Evolutionary conservation across 1,140 invertebrate species (phyloP).

Genomic region (Wiebesia pumilae): DNA sequence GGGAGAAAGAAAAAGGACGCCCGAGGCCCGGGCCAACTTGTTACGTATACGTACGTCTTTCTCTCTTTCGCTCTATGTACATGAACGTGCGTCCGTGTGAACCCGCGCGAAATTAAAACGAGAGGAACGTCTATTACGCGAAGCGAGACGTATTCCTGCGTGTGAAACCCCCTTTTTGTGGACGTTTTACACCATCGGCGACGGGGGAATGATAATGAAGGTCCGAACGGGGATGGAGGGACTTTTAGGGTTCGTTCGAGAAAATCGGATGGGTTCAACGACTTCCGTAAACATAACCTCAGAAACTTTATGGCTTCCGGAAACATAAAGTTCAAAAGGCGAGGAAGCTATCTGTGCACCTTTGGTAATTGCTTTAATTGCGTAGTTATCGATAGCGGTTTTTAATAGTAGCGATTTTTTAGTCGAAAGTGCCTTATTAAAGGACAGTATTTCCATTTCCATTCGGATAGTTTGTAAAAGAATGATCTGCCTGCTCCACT

Average conservation of each 20-base stretch:
- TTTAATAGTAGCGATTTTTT: background rate
- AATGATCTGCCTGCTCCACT: too few relatives aligned
- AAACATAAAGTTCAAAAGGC: background rate
- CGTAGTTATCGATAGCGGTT: background rate
- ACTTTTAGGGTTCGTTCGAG: background rate
- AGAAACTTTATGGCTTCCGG: conserved; percentile 7
- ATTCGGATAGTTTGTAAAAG: too few relatives aligned
- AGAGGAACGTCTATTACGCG: background rate
- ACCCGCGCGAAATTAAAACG: conserved; percentile 69
- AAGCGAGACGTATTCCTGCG: background rate
- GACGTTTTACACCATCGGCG: background rate
- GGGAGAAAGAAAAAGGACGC: background rate
- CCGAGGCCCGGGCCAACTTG: background rate
- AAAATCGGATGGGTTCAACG: conserved; percentile 1
- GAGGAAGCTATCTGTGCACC: background rate
- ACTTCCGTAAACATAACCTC: background rate
- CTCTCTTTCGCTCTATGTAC: background rate
- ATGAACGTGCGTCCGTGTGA: conserved; percentile 53
- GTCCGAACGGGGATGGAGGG: background rate
- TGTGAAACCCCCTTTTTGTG: background rate
- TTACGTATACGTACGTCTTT: background rate
- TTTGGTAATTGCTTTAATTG: background rate
- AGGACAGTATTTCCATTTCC: too few relatives aligned
- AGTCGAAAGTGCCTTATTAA: background rate
- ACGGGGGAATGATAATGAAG: background rate